Evolutionary conservation across 2,113 vertebrate genomes (phyloP).

Genomic region (Triplophysa siluroides): DNA sequence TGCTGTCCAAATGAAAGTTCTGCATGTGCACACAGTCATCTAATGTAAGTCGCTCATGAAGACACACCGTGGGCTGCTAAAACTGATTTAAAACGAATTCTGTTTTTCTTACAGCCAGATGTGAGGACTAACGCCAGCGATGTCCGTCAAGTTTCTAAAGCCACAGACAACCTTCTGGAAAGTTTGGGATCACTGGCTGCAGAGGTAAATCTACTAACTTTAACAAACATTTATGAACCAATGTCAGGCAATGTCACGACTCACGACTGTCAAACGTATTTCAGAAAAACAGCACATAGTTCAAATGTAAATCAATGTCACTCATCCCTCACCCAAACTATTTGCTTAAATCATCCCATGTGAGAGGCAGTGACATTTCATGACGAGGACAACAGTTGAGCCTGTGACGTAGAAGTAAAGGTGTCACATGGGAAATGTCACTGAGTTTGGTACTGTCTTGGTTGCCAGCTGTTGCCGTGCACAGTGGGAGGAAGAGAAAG

Average conservation of each 20-base stretch:
- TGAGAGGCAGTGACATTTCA: slow-evolving; percentile 10
- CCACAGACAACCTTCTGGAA: slow-evolving; percentile 76
- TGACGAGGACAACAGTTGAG: background rate
- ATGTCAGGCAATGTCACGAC: background rate
- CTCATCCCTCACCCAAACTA: background rate
- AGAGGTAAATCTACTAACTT: slow-evolving; percentile 74
- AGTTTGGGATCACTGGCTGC: slow-evolving; percentile 77
- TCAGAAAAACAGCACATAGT: background rate
- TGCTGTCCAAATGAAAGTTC: background rate
- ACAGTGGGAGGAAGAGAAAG: slow-evolving; percentile 29
- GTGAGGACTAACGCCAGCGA: slow-evolving; percentile 72
- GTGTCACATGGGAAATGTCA: slow-evolving; percentile 23
- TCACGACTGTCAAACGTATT: background rate
- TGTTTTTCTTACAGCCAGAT: slow-evolving; percentile 68
- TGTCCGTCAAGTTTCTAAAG: slow-evolving; percentile 71
- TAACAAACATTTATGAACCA: too few species aligned
- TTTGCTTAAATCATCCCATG: background rate
- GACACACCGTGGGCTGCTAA: background rate
- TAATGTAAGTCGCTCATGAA: background rate
- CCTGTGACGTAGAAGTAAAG: slow-evolving; percentile 19
- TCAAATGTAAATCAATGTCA: too few species aligned
- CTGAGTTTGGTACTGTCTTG: slow-evolving; percentile 22
- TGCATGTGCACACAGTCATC: background rate
- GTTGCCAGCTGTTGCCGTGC: slow-evolving; percentile 30
- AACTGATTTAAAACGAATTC: background rate